Base-by-base conservation (phyloP, 1,140 invertebrate species). In the Trichogramma pretiosum region DNA sequence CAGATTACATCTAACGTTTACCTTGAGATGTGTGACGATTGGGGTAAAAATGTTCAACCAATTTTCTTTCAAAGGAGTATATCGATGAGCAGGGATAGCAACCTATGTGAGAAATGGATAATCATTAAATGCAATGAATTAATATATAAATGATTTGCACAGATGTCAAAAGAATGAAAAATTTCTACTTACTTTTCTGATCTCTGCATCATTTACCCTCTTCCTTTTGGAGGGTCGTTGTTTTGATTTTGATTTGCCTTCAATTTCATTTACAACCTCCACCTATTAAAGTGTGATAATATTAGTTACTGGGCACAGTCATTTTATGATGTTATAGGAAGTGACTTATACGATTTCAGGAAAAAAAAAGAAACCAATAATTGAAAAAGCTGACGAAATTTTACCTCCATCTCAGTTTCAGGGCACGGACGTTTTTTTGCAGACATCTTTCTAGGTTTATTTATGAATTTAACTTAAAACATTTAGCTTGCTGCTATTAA, bases 31-130 rank as follows among this genome's bases (percentile, higher is more conserved):
- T 67, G 99, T 92, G 5, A 98, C 94, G 21, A 99, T 77, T 0
- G 95, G 94, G 41, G 86, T 89, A 61, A 95, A 96, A 56, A 99
- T 94, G 72, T 98, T 94, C 67, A 93, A 74, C 96, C 96, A 99
- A 62, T 90, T 91, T 63, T 96, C 87, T 73, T 96, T 96, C 1
- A 99, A 62, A 13, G 94, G 92, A 23, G 88, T 85, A 58, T 93
- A 94, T 67, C 96, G 82, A 67, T 81, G 81, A 37, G 76, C 61
- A 33, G 82, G 85, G 37, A 87, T 79, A n/a, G 77, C 58, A 33
- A 89, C 66, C 69, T 83, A 69, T 16, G 74, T 61, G 45, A 71
- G 60, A 39, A 43, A 43, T 44, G 32, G 11, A 28, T 38, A 43
- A 35, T 33, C 17, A 32, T 13, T n/a, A 55, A 35, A 14, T 50